Percentiles rank a stretch among this genome's conserved stretches.
Conservation (phyloP, 2,888 invertebrate species). For the Epistrophe grossulariae region DNA sequence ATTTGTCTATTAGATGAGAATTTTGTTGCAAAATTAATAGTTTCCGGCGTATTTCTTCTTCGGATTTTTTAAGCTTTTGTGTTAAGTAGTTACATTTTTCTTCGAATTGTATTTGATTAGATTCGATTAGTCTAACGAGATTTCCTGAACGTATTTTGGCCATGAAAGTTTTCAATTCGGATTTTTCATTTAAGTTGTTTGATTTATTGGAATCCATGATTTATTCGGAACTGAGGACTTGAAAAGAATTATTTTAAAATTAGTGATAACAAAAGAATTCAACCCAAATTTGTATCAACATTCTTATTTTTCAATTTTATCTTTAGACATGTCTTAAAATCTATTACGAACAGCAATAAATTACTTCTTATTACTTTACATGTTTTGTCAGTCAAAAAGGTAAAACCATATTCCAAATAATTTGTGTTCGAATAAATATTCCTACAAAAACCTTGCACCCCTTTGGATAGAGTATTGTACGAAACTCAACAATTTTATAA, state of each 20-base stretch:
- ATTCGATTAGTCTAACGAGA: slow-evolving; percentile 50
- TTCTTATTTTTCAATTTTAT: too few species aligned
- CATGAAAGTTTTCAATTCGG: slow-evolving; percentile 48
- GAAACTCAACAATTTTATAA: too few species aligned
- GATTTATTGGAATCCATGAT: slow-evolving; percentile 39
- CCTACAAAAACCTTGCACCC: too few species aligned
- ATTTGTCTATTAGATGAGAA: slow-evolving; percentile 54
- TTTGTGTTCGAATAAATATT: too few species aligned
- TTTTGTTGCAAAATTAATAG: slow-evolving; percentile 42
- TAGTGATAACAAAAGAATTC: too few species aligned
- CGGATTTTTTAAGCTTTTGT: slow-evolving; percentile 24
- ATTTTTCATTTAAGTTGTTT: slow-evolving; percentile 37
- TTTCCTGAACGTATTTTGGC: slow-evolving; percentile 39
- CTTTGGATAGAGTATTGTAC: too few species aligned
- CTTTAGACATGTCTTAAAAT: too few species aligned
- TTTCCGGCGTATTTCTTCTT: slow-evolving; percentile 43
- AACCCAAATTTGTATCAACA: too few species aligned
- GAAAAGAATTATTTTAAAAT: neutral
- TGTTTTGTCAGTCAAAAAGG: too few species aligned
- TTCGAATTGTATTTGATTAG: slow-evolving; percentile 41
- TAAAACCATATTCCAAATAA: too few species aligned
- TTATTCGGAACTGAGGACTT: neutral
- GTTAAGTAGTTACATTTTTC: slow-evolving; percentile 31
- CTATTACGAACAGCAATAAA: too few species aligned
- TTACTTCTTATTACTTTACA: too few species aligned